Conservation (phyloP, 2,888 invertebrate genomes). For the Physocephala rufipes region DNA sequence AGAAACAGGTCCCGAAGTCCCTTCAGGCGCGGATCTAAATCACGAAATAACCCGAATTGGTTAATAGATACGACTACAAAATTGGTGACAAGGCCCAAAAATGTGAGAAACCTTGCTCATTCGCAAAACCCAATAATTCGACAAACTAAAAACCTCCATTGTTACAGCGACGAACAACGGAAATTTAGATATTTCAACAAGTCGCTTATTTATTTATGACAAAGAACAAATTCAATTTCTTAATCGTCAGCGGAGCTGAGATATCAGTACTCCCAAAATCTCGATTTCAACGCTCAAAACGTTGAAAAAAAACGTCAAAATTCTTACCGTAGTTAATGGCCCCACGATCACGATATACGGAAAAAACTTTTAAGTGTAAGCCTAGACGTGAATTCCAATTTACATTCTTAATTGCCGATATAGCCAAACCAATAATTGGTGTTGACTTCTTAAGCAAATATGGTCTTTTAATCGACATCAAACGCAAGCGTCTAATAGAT, state of each 20-base stretch:
- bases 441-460: slow-evolving; percentile 29
- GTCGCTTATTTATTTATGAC: slow-evolving; percentile 2
- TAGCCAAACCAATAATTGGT: slow-evolving; percentile 27
- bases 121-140: no score
- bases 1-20: no score
- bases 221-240: not conserved
- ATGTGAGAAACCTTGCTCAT: slow-evolving; percentile 31
- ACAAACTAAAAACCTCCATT: not conserved
- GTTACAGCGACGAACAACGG: not conserved
- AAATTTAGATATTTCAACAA: not conserved
- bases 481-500: slow-evolving; percentile 8
- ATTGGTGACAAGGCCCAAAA: slow-evolving; percentile 38
- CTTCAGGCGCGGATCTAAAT: no score
- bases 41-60: not conserved
- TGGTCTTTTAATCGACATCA: slow-evolving; percentile 14
- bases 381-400: not conserved
- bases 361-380: not conserved
- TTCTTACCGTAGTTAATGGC: slow-evolving; percentile 12
- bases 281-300: not conserved
- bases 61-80: slow-evolving; percentile 39
- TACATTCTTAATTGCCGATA: slow-evolving; percentile 25
- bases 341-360: not conserved
- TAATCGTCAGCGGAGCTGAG: slow-evolving; percentile 17
- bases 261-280: slow-evolving; percentile 12
- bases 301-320: not conserved